Evolutionary conservation across 2,797 vertebrate genomes (phyloP), one percentile per base, ranked within the genome.

Genomic region (Myiothlypis coronata): DNA sequence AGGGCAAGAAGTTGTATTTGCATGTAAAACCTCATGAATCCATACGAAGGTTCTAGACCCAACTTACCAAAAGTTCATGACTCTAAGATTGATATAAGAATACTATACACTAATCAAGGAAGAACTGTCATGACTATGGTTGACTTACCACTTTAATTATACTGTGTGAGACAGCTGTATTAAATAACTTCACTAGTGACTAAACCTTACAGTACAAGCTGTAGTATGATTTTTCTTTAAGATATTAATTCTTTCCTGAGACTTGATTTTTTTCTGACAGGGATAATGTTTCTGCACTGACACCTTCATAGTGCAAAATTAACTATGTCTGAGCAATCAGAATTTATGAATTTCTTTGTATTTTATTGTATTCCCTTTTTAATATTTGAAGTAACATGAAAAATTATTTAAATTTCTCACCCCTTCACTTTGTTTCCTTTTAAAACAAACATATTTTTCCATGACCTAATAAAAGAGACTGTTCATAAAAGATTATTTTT

Each of bases 401-500:
- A 89, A 71, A 70, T n/a, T 24, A 56, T 34, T 77, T 91, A 11
- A 35, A 67, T 77, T 76, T 83, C 69, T 88, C 59, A 56, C 11
- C 81, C 61, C 65, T 87, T 32, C 52, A 41, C 24, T 94, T 80
- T 81, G 9, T 84, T 92, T 78, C 32, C 15, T 74, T 90, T 84
- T 60, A n/a, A 91, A 83, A n/a, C 11, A 77, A 60, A 41, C 7
- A 24, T 26, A 78, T 82, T 88, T 89, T 92, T 21, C 23, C 23
- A 77, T 50, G 69, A 80, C 35, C 47, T 84, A 76, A 89, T 83
- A 91, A 75, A 89, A 59, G 34, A 64, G 67, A 70, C 16, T 71
- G 46, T 72, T 79, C 71, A 67, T 90, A 94, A 93, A 79, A 88
- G 4, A 70, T 53, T 79, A 44, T 78, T 93, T 90, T 89, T 77